phyloP scores from a whole-genome alignment of 1,140 invertebrate species.

The Chrysomallon squamiferum region DNA sequence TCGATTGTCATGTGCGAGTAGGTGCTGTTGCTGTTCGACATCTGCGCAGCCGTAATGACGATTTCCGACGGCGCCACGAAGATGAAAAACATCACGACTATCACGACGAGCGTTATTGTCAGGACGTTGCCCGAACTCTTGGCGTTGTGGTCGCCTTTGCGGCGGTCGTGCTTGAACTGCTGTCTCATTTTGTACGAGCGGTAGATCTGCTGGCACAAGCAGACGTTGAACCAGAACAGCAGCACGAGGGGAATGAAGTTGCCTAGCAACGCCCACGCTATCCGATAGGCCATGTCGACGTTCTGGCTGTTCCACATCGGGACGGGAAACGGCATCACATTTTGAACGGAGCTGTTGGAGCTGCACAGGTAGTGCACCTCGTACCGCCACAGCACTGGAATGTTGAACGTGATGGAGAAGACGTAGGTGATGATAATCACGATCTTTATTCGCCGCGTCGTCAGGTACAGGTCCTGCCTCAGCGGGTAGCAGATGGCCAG shows the following conservation, averaged over 20 bases:
- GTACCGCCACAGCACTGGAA: slow-evolving; percentile 58
- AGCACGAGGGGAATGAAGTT: slow-evolving; percentile 57
- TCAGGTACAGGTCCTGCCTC: slow-evolving; percentile 52
- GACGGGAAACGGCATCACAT: slow-evolving; percentile 20
- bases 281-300: slow-evolving; percentile 50
- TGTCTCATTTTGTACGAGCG: slow-evolving; percentile 53
- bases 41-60: slow-evolving; percentile 43
- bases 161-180: slow-evolving; percentile 41
- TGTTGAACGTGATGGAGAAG: slow-evolving; percentile 53
- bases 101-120: slow-evolving; percentile 57
- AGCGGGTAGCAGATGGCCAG: slow-evolving; percentile 60
- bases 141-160: slow-evolving; percentile 17
- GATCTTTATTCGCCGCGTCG: slow-evolving; percentile 49
- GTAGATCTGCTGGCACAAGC: slow-evolving; percentile 54
- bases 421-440: slow-evolving; percentile 55
- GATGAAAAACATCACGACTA: slow-evolving; percentile 60
- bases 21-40: slow-evolving; percentile 38
- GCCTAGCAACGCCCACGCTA: slow-evolving; percentile 56
- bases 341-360: not conserved
- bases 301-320: slow-evolving; percentile 24
- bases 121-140: slow-evolving; percentile 42
- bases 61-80: slow-evolving; percentile 60
- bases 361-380: slow-evolving; percentile 30
- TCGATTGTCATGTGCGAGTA: slow-evolving; percentile 42
- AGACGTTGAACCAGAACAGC: slow-evolving; percentile 55